A percentile compares a stretch with the other conserved stretches of the same genome.
phyloP scores from a whole-genome alignment of 1,140 invertebrate genomes.

The Drosophila bocki region DNA sequence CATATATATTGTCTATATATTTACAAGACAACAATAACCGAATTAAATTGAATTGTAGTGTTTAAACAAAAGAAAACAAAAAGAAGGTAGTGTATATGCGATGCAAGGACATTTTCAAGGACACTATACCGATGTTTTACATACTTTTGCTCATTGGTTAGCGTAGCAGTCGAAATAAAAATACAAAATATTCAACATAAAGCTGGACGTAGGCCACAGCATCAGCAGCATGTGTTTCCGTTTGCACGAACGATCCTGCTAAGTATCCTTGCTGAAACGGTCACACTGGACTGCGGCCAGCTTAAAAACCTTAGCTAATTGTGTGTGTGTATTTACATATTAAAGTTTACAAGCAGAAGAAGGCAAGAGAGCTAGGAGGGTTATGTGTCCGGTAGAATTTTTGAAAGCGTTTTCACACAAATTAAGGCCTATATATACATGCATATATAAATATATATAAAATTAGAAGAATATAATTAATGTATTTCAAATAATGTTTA shows the following conservation, averaged over 20 bases:
- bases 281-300: neutral
- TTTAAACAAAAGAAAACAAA: constrained; percentile 10
- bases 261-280: neutral
- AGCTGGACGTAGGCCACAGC: constrained; percentile 7
- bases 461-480: constrained; percentile 19
- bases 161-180: constrained; percentile 34
- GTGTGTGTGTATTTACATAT: constrained; percentile 80
- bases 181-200: constrained; percentile 16
- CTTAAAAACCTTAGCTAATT: constrained; percentile 48
- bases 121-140: constrained; percentile 46
- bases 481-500: constrained; percentile 38
- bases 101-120: constrained; percentile 19
- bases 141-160: constrained; percentile 72
- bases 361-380: constrained; percentile 6
- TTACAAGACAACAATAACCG: constrained; percentile 41
- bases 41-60: constrained; percentile 48
- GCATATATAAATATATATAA: neutral
- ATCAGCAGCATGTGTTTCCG: neutral
- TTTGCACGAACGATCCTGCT: neutral
- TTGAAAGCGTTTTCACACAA: constrained; percentile 67
- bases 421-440: constrained; percentile 42
- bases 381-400: constrained; percentile 68
- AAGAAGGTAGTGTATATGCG: constrained; percentile 10
- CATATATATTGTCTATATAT: constrained; percentile 47
- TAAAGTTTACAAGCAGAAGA: constrained; percentile 70